phyloP scores from a whole-genome alignment of 2,113 vertebrate species.

The Galemys pyrenaicus region DNA sequence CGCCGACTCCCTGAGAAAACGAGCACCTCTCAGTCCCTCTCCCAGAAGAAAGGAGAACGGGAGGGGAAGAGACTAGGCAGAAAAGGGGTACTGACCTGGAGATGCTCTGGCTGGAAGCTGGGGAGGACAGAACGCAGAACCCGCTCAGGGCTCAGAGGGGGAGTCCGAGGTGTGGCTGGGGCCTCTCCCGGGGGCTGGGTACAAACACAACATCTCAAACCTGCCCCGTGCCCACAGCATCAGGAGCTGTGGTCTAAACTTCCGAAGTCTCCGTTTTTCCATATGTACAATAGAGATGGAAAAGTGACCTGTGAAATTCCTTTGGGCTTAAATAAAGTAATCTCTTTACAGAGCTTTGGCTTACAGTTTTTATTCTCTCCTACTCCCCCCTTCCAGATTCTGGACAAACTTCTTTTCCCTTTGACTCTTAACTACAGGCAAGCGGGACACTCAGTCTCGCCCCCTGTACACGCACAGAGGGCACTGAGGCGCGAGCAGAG shows the following conservation, averaged over 20 bases:
- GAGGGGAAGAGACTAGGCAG: not conserved
- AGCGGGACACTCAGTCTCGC: not conserved
- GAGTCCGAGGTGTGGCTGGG: rapidly evolving
- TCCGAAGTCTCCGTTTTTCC: not conserved
- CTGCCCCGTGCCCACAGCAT: not conserved
- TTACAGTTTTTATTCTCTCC: not conserved
- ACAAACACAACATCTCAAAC: not conserved
- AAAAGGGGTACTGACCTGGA: not conserved
- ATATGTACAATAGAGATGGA: not conserved
- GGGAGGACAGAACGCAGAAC: not conserved
- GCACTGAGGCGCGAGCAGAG: not conserved
- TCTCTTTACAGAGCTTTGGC: not conserved
- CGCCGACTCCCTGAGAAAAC: not conserved
- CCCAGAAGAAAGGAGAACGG: not conserved
- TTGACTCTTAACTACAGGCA: not conserved
- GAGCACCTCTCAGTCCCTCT: not conserved
- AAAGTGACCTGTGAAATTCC: not conserved
- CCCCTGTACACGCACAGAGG: not conserved
- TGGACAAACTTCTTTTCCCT: not conserved
- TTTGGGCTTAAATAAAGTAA: not conserved
- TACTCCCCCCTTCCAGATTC: not conserved
- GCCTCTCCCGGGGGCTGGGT: not conserved
- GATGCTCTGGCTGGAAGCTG: not conserved
- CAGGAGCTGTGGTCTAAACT: not conserved
- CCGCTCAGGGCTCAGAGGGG: not conserved